Percentiles rank a stretch among this genome's conserved stretches.
Evolutionary conservation across 2,888 invertebrate species (phyloP).

Genomic region (Tinea trinotella): DNA sequence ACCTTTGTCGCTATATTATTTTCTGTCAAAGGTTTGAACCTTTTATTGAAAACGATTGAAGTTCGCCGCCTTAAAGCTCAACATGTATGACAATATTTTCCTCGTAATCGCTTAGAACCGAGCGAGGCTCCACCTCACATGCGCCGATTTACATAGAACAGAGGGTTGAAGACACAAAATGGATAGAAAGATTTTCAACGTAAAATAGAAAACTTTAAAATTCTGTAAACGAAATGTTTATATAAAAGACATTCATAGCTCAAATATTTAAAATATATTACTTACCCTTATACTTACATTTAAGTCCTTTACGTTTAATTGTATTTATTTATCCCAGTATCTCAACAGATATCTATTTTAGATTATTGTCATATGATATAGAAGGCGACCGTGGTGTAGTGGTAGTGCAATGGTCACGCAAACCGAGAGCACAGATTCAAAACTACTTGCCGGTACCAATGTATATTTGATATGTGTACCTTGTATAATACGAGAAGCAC

Average conservation of each 20-base stretch:
- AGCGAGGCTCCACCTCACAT: slow-evolving; percentile 9
- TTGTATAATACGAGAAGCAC: no score
- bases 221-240: not conserved
- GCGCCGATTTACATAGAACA: slow-evolving; percentile 21
- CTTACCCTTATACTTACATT: no score
- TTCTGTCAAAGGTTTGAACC: slow-evolving; percentile 16
- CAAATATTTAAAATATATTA: no score
- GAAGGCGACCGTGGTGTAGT: no score
- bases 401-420: no score
- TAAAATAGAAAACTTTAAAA: slow-evolving; percentile 1
- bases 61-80: slow-evolving; percentile 15
- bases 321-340: no score
- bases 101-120: slow-evolving; percentile 17
- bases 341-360: no score
- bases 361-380: no score
- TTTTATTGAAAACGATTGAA: slow-evolving; percentile 17
- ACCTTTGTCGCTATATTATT: slow-evolving; percentile 15
- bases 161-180: slow-evolving; percentile 16
- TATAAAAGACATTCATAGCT: not conserved
- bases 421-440: no score
- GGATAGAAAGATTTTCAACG: slow-evolving; percentile 9
- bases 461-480: no score
- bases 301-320: no score
- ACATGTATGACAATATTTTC: slow-evolving; percentile 18
- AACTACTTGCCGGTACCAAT: no score